Conservation (phyloP, 1,140 invertebrate species). For the Metaphire vulgaris region DNA sequence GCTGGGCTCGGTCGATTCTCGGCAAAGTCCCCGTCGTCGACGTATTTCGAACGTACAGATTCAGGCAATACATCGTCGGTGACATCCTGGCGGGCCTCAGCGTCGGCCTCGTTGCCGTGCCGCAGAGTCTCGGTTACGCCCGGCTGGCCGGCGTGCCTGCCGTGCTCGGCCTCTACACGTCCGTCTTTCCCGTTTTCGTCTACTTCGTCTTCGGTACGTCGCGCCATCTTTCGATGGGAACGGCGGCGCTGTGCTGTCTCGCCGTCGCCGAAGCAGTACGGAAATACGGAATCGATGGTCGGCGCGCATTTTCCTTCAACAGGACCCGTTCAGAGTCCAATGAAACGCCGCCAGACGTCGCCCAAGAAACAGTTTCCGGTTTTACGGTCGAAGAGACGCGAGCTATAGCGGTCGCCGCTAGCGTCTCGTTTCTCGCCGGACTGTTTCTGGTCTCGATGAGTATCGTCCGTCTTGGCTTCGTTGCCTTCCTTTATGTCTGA, state of each 20-base stretch:
- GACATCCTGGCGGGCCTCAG: constrained; percentile 54
- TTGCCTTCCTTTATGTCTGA: constrained; percentile 27
- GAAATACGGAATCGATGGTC: no score
- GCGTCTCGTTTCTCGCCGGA: constrained; percentile 18
- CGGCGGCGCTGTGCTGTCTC: constrained; percentile 50
- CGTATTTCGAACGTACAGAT: background rate
- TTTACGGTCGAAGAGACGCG: no score
- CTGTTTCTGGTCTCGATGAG: constrained; percentile 24
- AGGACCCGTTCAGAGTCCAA: no score
- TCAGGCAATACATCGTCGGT: background rate
- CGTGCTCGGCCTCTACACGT: constrained; percentile 56
- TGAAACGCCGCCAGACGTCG: no score
- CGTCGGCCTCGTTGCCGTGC: constrained; percentile 54
- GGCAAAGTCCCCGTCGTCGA: background rate
- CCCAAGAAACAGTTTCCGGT: background rate
- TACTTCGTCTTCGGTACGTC: constrained; percentile 57
- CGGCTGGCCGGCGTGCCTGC: constrained; percentile 52
- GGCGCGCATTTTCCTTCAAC: no score
- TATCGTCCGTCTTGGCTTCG: constrained; percentile 23
- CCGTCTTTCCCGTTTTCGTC: constrained; percentile 55
- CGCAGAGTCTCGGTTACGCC: constrained; percentile 56
- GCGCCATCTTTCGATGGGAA: constrained; percentile 51
- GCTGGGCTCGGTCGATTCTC: background rate
- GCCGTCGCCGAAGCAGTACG: no score
- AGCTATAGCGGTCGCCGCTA: constrained; percentile 17